A percentile compares a stretch with the other conserved stretches of the same genome.
Conservation (phyloP, 2,888 invertebrate genomes). For the Epinotia nisella region DNA sequence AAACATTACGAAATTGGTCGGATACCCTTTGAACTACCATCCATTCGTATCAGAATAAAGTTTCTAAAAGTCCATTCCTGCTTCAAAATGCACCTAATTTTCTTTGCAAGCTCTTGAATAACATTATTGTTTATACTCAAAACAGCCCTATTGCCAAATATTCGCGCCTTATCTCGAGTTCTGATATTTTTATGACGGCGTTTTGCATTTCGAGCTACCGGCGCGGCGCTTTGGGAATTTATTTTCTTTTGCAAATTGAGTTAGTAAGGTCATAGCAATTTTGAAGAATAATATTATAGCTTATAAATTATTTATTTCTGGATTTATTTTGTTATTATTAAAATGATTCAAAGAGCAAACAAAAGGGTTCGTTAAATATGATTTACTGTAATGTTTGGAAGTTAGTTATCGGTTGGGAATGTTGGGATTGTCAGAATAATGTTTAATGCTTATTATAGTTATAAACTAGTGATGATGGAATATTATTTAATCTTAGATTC, state of each 20-base stretch:
- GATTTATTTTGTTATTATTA: neutral
- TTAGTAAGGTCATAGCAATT: conserved; percentile 32
- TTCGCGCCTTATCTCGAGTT: conserved; percentile 51
- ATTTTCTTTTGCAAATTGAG: conserved; percentile 48
- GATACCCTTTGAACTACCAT: neutral
- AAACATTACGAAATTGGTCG: neutral
- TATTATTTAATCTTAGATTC: too few relatives aligned
- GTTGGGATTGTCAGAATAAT: too few relatives aligned
- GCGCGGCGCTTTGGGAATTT: conserved; percentile 17
- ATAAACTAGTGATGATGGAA: too few relatives aligned
- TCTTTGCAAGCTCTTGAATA: conserved; percentile 18
- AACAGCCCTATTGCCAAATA: conserved; percentile 42
- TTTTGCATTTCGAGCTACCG: conserved; percentile 56
- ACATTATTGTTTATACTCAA: conserved; percentile 29
- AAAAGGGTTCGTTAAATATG: neutral
- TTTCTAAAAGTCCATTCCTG: neutral
- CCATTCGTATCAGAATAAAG: neutral
- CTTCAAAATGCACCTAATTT: conserved; percentile 24
- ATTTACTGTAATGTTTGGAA: too few relatives aligned
- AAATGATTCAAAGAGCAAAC: neutral
- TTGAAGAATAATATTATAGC: neutral
- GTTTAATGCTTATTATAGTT: too few relatives aligned
- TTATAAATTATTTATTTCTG: neutral
- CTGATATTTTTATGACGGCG: conserved; percentile 71
- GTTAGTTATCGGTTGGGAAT: too few relatives aligned